A percentile compares a stretch with the other conserved stretches of the same genome.
phyloP scores from a whole-genome alignment of 2,888 invertebrate genomes.

The Epinotia bilunana region DNA sequence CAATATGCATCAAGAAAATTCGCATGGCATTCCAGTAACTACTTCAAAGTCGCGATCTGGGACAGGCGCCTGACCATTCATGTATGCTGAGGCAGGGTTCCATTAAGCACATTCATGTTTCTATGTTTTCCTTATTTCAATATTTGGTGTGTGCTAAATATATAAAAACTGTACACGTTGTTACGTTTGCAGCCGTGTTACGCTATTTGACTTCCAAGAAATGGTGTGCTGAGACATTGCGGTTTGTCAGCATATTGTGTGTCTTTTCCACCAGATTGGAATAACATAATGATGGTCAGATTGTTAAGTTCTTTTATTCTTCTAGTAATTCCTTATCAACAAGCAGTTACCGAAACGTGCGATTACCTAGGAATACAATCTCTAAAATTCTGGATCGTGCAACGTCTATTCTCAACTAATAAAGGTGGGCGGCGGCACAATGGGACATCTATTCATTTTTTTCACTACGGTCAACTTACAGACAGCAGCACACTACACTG shows the following conservation, averaged over 20 bases:
- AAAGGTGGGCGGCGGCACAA: conserved; percentile 4
- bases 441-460: neutral
- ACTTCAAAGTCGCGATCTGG: too few relatives aligned
- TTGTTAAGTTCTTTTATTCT: neutral
- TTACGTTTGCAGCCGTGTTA: neutral
- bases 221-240: neutral
- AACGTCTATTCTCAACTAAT: neutral
- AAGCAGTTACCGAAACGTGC: neutral
- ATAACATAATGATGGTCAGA: neutral
- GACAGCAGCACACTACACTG: too few relatives aligned
- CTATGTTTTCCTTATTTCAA: too few relatives aligned
- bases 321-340: neutral
- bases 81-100: too few relatives aligned
- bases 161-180: too few relatives aligned
- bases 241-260: neutral
- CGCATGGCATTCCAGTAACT: too few relatives aligned
- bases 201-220: neutral
- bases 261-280: neutral
- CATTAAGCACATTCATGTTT: neutral
- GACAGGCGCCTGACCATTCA: too few relatives aligned
- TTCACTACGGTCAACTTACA: conserved; percentile 3
- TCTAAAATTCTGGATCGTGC: neutral
- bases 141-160: too few relatives aligned
- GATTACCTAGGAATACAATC: neutral
- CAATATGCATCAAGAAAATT: neutral